Conservation (phyloP, 1,140 invertebrate genomes). For the Aphaenogaster floridana region DNA sequence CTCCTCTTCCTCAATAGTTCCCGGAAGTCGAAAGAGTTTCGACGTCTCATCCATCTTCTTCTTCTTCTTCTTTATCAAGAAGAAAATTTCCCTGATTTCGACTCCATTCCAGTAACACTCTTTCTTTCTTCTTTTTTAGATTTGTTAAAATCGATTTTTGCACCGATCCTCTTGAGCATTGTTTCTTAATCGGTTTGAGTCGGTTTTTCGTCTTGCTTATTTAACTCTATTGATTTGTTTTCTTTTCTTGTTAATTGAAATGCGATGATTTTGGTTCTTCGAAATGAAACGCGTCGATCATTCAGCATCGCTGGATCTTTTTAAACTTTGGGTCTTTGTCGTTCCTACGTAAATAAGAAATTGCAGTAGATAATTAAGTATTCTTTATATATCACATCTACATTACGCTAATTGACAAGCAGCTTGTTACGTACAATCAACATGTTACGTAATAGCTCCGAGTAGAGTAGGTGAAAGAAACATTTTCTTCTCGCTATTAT, state of each 20-base stretch:
- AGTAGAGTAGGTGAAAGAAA: background rate
- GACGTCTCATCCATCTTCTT: conserved; percentile 78
- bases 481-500: conserved; percentile 1
- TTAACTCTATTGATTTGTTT: conserved; percentile 12
- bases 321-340: background rate
- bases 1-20: conserved; percentile 84
- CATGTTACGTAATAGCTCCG: background rate
- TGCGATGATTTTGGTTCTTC: background rate
- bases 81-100: background rate
- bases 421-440: background rate
- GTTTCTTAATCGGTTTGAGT: background rate
- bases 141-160: conserved; percentile 5
- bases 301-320: background rate
- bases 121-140: background rate
- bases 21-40: conserved; percentile 83
- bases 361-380: conserved; percentile 1
- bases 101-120: background rate
- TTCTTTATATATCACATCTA: conserved; percentile 11
- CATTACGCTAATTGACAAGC: background rate
- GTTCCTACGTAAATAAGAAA: background rate
- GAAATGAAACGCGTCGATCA: background rate
- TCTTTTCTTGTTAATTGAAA: background rate
- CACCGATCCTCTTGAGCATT: background rate
- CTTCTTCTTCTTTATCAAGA: background rate
- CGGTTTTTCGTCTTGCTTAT: background rate